phyloP scores from a whole-genome alignment of 2,888 invertebrate genomes.

The Pteria penguin region DNA sequence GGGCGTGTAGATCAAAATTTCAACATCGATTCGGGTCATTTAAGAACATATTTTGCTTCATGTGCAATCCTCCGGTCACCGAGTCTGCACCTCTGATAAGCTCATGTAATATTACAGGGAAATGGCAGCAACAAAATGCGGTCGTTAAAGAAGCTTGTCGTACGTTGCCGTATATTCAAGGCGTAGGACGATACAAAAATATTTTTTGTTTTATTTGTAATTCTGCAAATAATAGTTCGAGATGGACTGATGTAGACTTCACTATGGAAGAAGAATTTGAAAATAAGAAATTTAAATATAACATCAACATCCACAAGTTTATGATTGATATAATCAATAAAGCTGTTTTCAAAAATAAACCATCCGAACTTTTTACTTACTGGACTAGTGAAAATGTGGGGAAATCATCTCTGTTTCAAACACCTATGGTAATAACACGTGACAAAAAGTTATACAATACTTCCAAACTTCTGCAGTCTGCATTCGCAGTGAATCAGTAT shows the following conservation, averaged over 20 bases:
- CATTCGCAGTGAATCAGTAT: neutral
- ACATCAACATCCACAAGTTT: neutral
- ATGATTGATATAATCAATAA: neutral
- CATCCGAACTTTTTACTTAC: neutral
- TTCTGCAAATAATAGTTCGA: neutral
- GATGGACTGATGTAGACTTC: neutral
- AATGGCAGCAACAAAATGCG: neutral
- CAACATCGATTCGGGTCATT: neutral
- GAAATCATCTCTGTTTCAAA: neutral
- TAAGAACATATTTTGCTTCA: neutral
- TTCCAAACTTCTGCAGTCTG: neutral
- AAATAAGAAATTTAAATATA: neutral
- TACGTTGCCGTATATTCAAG: neutral
- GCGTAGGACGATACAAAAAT: neutral
- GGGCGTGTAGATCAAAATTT: neutral
- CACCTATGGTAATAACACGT: neutral
- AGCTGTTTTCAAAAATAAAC: neutral
- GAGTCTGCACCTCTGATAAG: neutral
- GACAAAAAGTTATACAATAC: neutral
- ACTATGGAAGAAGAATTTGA: neutral
- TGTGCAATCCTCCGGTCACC: neutral
- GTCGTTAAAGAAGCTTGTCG: neutral
- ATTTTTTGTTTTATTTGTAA: neutral
- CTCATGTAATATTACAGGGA: neutral
- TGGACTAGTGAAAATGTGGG: neutral